Conservation (phyloP, 23 tunicate species). For the Ciona savignyi region DNA sequence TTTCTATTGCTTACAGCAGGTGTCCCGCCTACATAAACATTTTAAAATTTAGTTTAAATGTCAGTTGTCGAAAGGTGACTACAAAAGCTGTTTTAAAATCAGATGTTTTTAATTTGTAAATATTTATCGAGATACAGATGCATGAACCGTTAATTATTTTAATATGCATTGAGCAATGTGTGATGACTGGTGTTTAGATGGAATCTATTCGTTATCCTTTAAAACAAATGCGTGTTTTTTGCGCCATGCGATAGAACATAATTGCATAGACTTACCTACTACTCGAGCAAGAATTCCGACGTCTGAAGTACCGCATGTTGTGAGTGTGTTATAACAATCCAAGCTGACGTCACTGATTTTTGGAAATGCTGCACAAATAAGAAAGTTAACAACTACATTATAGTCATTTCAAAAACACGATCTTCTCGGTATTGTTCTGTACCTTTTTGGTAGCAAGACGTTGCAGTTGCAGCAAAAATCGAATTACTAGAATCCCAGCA, state of each 20-base stretch:
- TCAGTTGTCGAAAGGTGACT: background rate
- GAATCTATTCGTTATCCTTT: background rate
- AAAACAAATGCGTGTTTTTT: background rate
- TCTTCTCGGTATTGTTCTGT: too few species aligned
- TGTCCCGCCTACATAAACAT: conserved; percentile 35
- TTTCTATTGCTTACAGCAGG: conserved; percentile 7
- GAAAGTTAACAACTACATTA: background rate
- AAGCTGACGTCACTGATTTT: background rate
- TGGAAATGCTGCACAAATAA: conserved; percentile 9
- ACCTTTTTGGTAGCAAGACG: conserved; percentile 56
- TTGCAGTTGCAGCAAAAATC: conserved; percentile 4
- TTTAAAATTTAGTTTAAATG: conserved; percentile 3
- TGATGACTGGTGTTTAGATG: background rate
- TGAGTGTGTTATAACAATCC: conserved; percentile 6
- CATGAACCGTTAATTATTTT: too few species aligned
- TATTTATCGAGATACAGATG: too few species aligned
- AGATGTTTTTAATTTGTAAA: background rate
- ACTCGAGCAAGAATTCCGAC: conserved; percentile 25
- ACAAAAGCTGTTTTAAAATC: background rate
- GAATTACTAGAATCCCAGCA: conserved; percentile 53
- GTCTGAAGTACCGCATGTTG: conserved; percentile 29
- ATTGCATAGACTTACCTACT: conserved; percentile 35
- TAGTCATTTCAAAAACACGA: too few species aligned
- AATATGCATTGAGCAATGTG: too few species aligned
- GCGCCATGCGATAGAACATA: too few species aligned